Evolutionary conservation across 2,888 invertebrate genomes (phyloP).

Genomic region (Dusona sp.): DNA sequence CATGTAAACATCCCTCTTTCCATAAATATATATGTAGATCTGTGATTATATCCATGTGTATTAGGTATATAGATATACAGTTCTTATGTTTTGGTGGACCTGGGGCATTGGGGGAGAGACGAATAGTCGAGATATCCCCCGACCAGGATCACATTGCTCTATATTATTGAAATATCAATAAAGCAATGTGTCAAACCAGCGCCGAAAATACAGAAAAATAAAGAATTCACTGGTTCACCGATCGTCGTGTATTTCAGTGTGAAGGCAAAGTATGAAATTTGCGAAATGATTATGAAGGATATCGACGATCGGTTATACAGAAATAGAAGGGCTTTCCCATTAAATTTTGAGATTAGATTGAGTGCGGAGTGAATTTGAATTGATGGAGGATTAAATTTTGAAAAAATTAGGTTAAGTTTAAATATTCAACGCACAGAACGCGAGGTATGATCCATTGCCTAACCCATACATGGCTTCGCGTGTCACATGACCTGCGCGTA

Average conservation of each 20-base stretch:
- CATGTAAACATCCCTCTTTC: slow-evolving; percentile 49
- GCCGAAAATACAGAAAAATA: neutral
- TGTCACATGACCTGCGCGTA: neutral
- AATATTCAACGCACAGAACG: neutral
- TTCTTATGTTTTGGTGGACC: slow-evolving; percentile 24
- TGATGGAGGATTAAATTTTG: neutral
- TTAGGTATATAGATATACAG: neutral
- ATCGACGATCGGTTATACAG: neutral
- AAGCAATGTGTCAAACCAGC: neutral
- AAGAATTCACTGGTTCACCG: slow-evolving; percentile 17
- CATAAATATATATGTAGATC: neutral
- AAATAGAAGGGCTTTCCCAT: neutral
- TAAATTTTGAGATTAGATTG: neutral
- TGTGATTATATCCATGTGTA: neutral
- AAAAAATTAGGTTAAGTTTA: neutral
- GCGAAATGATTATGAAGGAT: neutral
- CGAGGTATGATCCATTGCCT: too few relatives aligned
- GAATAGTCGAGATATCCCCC: slow-evolving; percentile 38
- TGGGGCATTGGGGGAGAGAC: neutral
- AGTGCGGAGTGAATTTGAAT: neutral
- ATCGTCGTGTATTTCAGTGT: neutral
- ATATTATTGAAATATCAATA: slow-evolving; percentile 19
- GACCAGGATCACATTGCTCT: slow-evolving; percentile 22
- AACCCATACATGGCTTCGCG: neutral
- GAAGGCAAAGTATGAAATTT: neutral